phyloP scores from a whole-genome alignment of 2,888 invertebrate species.

The Microplitis deprimator region DNA sequence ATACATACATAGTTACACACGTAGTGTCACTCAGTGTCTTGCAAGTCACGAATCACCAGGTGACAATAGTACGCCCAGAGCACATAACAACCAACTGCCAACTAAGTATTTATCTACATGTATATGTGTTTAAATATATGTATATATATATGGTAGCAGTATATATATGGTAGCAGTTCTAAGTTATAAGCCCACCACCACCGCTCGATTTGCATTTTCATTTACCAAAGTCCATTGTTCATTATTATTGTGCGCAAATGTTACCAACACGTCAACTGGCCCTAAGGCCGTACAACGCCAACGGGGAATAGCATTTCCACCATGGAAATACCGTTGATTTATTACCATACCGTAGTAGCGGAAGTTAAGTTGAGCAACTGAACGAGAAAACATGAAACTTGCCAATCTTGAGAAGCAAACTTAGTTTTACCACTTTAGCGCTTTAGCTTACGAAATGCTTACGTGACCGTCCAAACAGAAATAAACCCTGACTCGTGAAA shows the following conservation, averaged over 20 bases:
- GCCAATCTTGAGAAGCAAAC: constrained; percentile 35
- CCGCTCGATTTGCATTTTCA: constrained; percentile 63
- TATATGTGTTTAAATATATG: not conserved
- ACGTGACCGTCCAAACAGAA: constrained; percentile 25
- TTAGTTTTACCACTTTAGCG: constrained; percentile 30
- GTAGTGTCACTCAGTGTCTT: constrained; percentile 24
- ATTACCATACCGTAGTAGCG: constrained; percentile 19
- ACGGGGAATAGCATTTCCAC: constrained; percentile 7
- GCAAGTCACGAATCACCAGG: constrained; percentile 17
- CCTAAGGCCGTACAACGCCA: not conserved
- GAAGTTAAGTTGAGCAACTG: constrained; percentile 24
- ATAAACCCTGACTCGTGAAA: constrained; percentile 8
- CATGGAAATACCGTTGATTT: constrained; percentile 32
- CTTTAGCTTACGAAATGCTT: constrained; percentile 35
- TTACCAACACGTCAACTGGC: constrained; percentile 34
- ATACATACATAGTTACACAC: not conserved
- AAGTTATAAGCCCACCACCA: constrained; percentile 12
- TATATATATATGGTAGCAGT: not conserved
- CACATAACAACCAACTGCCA: constrained; percentile 3
- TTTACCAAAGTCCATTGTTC: constrained; percentile 58
- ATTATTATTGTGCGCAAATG: constrained; percentile 55
- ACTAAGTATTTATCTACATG: not conserved
- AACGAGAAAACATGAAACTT: constrained; percentile 28
- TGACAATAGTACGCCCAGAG: constrained; percentile 33
- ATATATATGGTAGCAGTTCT: not conserved